A percentile compares a stretch with the other conserved stretches of the same genome.
Evolutionary conservation across 2,797 vertebrate species (phyloP).

Genomic region (Melanotaenia parkinsoni): DNA sequence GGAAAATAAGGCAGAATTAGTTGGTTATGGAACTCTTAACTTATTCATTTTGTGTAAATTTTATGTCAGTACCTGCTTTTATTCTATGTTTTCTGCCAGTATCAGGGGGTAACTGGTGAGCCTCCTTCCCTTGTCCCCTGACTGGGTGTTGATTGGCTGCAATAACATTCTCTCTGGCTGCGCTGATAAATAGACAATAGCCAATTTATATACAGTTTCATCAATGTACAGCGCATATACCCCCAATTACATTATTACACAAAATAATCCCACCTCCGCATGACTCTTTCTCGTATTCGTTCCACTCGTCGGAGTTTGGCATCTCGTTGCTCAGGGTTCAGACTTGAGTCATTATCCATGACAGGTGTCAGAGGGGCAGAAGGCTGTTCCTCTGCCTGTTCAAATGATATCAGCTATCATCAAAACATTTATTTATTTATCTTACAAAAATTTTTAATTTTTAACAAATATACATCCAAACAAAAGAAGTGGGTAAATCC

Average conservation of each 20-base stretch:
- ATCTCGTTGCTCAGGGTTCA: constrained; percentile 77
- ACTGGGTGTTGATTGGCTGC: constrained; percentile 54
- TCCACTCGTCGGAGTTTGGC: constrained; percentile 81
- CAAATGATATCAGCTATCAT: not conserved
- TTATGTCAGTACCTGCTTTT: constrained; percentile 54
- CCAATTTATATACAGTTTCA: constrained; percentile 8
- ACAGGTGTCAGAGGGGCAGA: constrained; percentile 50
- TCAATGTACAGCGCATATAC: not conserved
- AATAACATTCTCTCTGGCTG: constrained; percentile 76
- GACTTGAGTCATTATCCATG: constrained; percentile 55
- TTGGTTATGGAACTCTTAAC: not conserved
- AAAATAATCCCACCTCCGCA: constrained; percentile 70
- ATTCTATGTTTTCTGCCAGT: constrained; percentile 43
- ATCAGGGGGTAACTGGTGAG: constrained; percentile 53
- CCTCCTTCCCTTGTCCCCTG: constrained; percentile 51
- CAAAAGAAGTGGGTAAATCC: not conserved
- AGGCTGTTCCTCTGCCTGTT: constrained; percentile 58
- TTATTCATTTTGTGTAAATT: constrained; percentile 1
- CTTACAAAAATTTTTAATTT: not conserved
- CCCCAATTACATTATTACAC: constrained; percentile 6
- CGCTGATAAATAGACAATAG: constrained; percentile 70
- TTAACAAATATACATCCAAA: not conserved
- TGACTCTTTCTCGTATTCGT: constrained; percentile 79
- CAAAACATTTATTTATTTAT: not conserved
- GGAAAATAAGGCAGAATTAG: constrained; percentile 2